These are phyloP conservation scores for Maccullochella peelii DNA, from an alignment of 2,113 vertebrate species.

Conservation along the genomic window DNA sequence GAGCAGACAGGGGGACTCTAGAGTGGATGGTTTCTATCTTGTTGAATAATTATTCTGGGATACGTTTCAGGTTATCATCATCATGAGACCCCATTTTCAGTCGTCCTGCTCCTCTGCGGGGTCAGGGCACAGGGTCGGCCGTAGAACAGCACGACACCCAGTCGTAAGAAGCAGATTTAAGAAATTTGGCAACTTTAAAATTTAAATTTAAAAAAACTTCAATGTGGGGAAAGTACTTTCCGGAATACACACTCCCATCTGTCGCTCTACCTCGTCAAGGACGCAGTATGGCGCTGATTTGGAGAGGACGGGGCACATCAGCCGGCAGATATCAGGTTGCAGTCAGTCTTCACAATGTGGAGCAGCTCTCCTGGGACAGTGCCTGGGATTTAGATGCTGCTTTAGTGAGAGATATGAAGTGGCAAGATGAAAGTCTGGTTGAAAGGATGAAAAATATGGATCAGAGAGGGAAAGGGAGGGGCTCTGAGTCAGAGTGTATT, in stretches of 20 bases:
- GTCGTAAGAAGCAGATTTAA: background rate
- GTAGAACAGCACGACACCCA: background rate
- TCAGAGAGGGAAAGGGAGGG: background rate
- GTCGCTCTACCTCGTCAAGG: conserved; percentile 10
- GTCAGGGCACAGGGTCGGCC: background rate
- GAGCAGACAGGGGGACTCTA: conserved; percentile 46
- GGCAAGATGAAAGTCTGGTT: conserved; percentile 39
- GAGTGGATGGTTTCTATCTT: background rate
- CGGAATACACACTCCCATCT: conserved; percentile 22
- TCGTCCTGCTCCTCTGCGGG: background rate
- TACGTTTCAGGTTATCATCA: background rate
- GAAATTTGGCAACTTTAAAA: background rate
- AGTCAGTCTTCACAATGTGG: conserved; percentile 53
- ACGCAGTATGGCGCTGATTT: background rate
- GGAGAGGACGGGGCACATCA: conserved; percentile 8
- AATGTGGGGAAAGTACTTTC: background rate
- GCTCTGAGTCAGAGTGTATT: background rate
- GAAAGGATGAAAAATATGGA: conserved; percentile 46
- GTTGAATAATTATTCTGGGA: background rate
- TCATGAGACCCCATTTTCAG: background rate
- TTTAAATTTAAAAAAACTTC: too few relatives aligned
- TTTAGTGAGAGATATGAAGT: conserved; percentile 45
- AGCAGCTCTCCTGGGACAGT: conserved; percentile 52
- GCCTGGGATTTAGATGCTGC: conserved; percentile 53
- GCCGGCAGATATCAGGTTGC: conserved; percentile 38